Evolutionary conservation across 1,140 invertebrate species (phyloP), one percentile per base, ranked within the genome.

Genomic region (Limonius californicus): DNA sequence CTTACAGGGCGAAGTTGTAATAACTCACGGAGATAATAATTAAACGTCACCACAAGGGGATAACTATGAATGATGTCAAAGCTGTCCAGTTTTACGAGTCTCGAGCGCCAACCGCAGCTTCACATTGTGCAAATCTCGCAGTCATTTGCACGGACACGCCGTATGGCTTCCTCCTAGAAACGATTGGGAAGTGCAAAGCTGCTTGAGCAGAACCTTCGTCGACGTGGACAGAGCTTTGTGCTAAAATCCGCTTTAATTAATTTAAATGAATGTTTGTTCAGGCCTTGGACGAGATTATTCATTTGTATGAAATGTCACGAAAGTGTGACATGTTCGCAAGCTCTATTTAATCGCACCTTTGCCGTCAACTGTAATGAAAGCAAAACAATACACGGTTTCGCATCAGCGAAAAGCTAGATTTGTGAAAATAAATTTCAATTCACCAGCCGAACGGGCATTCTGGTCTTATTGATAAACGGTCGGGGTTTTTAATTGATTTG

Each of bases 241-340:
- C 11, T 11, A 39, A 39, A 39, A 39, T 7, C 35, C 11, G 35
- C 35, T 39, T 39, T 39, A 39, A 39, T 39, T 39, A 39, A 39
- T 39, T 39, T 39, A 39, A 39, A 39, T 39, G 35, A 39, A 39
- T 39, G 35, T 39, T 39, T 39, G 35, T 39, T 39, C 35, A n/a
- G 35, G 11, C n/a, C 11, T 39, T 39, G n/a, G n/a, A 39, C 7
- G 7, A 39, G 35, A 39, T 39, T 39, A 39, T 14, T 39, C 35
- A 39, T 39, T 39, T 39, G 35, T 39, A 12, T 39, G 35, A 39
- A 39, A 7, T 39, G 35, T 39, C 35, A 39, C 8, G 8, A 39
- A 39, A 39, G 35, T 12, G 35, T 39, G 35, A 12, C 35, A 39
- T 12, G n/a, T 39, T 12, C n/a, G 8, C 8, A 39, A 39, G 2